Conservation (phyloP, 2,113 vertebrate genomes). For the Actinemys pallida region DNA sequence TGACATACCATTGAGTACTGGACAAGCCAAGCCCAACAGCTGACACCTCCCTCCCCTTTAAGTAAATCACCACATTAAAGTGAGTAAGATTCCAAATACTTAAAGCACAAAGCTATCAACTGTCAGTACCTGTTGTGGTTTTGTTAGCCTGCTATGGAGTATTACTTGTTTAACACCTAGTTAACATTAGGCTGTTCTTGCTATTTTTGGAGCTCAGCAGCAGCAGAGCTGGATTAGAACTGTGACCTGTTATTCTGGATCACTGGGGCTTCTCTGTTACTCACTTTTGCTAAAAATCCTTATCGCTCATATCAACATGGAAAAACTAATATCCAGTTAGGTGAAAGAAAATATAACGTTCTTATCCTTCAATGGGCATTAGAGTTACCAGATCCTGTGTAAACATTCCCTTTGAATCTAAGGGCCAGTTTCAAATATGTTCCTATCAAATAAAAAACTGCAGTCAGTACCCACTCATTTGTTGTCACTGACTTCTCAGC, state of each 20-base stretch:
- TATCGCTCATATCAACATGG: background rate
- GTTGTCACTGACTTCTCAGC: background rate
- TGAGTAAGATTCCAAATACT: rapidly evolving
- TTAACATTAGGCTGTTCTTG: background rate
- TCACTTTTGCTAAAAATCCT: no score
- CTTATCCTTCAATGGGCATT: background rate
- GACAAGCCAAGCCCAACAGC: background rate
- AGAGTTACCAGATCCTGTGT: background rate
- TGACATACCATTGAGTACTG: rapidly evolving
- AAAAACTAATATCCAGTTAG: background rate
- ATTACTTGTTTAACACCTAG: background rate
- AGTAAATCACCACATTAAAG: background rate
- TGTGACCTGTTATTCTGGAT: background rate
- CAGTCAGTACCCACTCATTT: background rate
- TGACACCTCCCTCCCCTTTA: background rate
- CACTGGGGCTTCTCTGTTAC: background rate
- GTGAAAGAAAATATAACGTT: background rate
- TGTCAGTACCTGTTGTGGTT: rapidly evolving
- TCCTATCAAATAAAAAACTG: background rate
- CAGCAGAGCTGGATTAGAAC: background rate
- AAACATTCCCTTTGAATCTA: background rate
- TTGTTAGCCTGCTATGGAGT: background rate
- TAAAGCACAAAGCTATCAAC: background rate
- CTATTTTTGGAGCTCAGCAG: background rate
- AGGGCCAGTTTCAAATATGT: background rate